These are phyloP conservation scores for Antitype chi DNA, from an alignment of 2,888 invertebrate genomes.

Conservation along the genomic window DNA sequence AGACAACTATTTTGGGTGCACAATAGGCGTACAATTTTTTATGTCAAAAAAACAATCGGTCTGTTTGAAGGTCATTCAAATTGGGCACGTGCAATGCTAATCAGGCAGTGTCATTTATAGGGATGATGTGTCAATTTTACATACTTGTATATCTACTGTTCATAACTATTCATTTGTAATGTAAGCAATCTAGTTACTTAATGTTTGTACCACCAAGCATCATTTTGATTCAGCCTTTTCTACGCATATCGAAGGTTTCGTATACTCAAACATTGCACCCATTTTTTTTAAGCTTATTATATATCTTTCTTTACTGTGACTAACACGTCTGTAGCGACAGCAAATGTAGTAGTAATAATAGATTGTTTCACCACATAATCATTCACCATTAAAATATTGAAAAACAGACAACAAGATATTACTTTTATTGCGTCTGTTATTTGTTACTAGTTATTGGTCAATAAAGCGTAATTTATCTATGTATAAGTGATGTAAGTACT, in stretches of 20 bases:
- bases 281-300: background rate
- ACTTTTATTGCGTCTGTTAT: conserved; percentile 23
- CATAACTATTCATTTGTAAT: background rate
- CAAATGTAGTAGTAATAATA: background rate
- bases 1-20: background rate
- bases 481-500: background rate
- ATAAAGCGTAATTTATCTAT: conserved; percentile 16
- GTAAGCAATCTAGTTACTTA: background rate
- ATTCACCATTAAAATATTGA: conserved; percentile 14
- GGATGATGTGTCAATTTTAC: background rate
- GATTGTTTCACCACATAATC: conserved; percentile 4
- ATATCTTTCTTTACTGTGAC: background rate
- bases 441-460: conserved; percentile 13
- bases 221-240: background rate
- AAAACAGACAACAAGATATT: conserved; percentile 27
- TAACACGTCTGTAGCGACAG: background rate
- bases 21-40: background rate
- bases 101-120: background rate
- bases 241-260: background rate
- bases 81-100: background rate
- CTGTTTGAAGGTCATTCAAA: background rate
- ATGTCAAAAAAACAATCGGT: background rate
- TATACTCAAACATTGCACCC: background rate
- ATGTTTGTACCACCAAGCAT: background rate
- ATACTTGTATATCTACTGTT: background rate